Conservation (phyloP, 2,888 invertebrate genomes). For the Callosobruchus maculatus region DNA sequence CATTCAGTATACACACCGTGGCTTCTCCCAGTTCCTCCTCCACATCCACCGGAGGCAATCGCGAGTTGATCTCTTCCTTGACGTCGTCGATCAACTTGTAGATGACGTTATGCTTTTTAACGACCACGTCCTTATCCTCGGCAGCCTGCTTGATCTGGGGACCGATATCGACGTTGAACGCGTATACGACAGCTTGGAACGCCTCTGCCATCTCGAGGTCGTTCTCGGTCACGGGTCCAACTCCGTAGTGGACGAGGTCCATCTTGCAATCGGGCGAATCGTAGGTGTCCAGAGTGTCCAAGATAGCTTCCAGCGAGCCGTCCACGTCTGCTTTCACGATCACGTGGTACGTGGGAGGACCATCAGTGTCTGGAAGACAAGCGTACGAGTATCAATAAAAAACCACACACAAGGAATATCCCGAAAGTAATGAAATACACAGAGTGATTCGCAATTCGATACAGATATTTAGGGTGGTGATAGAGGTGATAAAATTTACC, state of each 20-base stretch:
- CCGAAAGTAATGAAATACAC: too few relatives aligned
- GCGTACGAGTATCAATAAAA: too few relatives aligned
- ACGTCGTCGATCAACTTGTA: constrained; percentile 90
- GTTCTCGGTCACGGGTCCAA: constrained; percentile 79
- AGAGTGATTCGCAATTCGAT: too few relatives aligned
- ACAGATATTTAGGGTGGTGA: too few relatives aligned
- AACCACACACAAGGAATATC: too few relatives aligned
- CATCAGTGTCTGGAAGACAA: constrained; percentile 5
- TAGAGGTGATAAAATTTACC: too few relatives aligned
- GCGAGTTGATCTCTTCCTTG: constrained; percentile 69
- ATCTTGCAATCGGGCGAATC: constrained; percentile 72
- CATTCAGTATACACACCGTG: constrained; percentile 45
- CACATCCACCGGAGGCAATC: constrained; percentile 67
- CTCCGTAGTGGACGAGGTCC: constrained; percentile 84
- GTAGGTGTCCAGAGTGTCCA: constrained; percentile 87
- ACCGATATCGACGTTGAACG: constrained; percentile 75
- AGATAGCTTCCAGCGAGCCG: constrained; percentile 93
- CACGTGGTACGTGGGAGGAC: constrained; percentile 41
- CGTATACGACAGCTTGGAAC: constrained; percentile 79
- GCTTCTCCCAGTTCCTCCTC: constrained; percentile 83
- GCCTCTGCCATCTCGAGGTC: constrained; percentile 79
- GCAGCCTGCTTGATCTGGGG: constrained; percentile 53
- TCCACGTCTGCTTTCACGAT: constrained; percentile 82
- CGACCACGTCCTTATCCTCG: constrained; percentile 52
- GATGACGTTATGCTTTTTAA: constrained; percentile 82